Conservation (phyloP, 2,113 vertebrate species). For the Lynx canadensis region DNA sequence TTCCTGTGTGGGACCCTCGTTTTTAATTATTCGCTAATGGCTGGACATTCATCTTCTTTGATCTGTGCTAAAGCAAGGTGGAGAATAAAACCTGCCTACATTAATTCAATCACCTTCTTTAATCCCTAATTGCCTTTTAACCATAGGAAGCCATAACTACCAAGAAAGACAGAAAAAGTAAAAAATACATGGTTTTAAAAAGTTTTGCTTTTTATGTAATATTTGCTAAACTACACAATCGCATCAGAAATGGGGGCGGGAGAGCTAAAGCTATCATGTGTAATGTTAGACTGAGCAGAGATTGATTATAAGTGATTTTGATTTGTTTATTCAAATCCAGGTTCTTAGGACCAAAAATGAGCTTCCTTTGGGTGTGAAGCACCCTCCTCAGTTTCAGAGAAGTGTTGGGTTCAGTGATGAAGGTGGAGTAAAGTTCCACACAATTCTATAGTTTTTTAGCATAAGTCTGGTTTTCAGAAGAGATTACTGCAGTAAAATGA, state of each 20-base stretch:
- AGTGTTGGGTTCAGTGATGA: not conserved
- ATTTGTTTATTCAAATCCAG: not conserved
- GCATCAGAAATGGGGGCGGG: not conserved
- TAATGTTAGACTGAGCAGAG: not conserved
- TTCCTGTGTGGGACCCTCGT: not conserved
- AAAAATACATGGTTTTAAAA: not conserved
- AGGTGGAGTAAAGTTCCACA: not conserved
- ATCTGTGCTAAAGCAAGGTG: not conserved
- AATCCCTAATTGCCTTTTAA: not conserved
- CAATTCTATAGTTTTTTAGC: not conserved
- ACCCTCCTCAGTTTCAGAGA: not conserved
- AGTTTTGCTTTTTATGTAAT: not conserved
- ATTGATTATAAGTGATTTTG: not conserved
- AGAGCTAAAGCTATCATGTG: not conserved
- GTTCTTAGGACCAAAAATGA: not conserved
- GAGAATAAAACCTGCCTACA: not conserved
- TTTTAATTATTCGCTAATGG: constrained; percentile 5
- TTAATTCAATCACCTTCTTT: constrained; percentile 30
- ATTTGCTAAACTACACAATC: not conserved
- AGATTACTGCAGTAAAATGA: not conserved
- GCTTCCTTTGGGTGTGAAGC: not conserved
- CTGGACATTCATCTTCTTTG: constrained; percentile 4
- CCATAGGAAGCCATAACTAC: not conserved
- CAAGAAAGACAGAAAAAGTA: not conserved
- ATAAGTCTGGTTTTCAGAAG: not conserved